These are phyloP conservation scores for Sylvilagus bachmani DNA, from an alignment of 2,113 vertebrate species.

Conservation along the genomic window DNA sequence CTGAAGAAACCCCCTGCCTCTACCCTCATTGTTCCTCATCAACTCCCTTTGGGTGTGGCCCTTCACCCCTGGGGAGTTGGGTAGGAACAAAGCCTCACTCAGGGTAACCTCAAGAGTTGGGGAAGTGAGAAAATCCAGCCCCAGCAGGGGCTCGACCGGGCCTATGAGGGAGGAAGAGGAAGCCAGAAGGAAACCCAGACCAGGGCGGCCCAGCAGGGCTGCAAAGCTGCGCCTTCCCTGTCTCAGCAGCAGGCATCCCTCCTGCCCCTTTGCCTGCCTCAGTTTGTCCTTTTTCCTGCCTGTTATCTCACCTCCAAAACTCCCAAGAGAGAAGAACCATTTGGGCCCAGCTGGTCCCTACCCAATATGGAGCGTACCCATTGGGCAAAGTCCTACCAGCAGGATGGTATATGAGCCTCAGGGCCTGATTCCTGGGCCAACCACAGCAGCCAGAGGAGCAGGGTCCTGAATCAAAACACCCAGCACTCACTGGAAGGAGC, in stretches of 20 bases:
- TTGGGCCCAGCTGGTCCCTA: background rate
- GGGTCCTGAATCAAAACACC: background rate
- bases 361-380: background rate
- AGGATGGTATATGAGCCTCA: background rate
- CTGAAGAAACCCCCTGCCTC: slow-evolving; percentile 36
- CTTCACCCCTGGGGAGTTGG: background rate
- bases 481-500: background rate
- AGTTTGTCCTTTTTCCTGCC: slow-evolving; percentile 17
- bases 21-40: slow-evolving; percentile 55
- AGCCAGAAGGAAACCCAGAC: background rate
- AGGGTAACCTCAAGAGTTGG: background rate
- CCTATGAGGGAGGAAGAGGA: background rate
- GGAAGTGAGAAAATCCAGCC: background rate
- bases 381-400: background rate
- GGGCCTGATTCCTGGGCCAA: background rate
- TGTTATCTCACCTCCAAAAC: slow-evolving; percentile 15
- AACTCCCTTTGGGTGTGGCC: background rate
- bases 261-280: background rate
- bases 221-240: background rate
- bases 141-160: background rate
- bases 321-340: background rate
- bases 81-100: background rate
- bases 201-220: background rate
- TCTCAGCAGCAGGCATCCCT: background rate
- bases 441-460: background rate